Conservation (phyloP, 2,113 vertebrate genomes). For the Mormyrus lacerda region DNA sequence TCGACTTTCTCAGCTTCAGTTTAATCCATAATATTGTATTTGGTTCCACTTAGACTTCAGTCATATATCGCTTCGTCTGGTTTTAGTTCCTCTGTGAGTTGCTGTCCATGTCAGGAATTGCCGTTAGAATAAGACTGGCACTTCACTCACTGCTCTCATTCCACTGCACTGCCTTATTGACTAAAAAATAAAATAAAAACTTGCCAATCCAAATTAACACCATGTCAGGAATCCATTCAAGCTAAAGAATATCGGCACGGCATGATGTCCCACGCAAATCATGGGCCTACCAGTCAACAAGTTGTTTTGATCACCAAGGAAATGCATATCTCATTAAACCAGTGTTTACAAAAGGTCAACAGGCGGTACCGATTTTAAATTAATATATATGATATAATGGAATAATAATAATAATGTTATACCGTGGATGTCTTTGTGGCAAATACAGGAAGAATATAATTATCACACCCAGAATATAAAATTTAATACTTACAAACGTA, state of each 20-base stretch:
- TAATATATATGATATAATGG: not conserved
- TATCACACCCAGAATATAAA: not conserved
- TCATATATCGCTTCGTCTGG: not conserved
- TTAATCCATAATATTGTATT: not conserved
- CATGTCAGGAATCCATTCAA: constrained; percentile 64
- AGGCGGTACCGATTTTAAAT: not conserved
- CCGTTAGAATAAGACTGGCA: constrained; percentile 29
- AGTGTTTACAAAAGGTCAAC: not conserved
- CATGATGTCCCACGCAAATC: constrained; percentile 52
- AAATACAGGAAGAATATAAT: not conserved
- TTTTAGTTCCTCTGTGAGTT: not conserved
- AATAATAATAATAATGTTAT: not conserved
- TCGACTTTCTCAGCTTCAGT: not conserved
- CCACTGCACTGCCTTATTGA: constrained; percentile 48
- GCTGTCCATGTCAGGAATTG: constrained; percentile 31
- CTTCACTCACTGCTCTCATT: constrained; percentile 37
- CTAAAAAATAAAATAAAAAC: constrained; percentile 52
- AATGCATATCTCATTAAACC: not conserved
- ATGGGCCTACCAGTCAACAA: constrained; percentile 39
- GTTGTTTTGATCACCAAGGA: constrained; percentile 47
- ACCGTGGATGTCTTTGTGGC: not conserved
- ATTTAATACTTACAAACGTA: not conserved
- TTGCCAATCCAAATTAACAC: constrained; percentile 73
- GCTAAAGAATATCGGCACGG: constrained; percentile 66
- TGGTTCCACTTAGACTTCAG: not conserved